phyloP scores from a whole-genome alignment of 2,797 vertebrate species.

The Clarias laeviceps region DNA sequence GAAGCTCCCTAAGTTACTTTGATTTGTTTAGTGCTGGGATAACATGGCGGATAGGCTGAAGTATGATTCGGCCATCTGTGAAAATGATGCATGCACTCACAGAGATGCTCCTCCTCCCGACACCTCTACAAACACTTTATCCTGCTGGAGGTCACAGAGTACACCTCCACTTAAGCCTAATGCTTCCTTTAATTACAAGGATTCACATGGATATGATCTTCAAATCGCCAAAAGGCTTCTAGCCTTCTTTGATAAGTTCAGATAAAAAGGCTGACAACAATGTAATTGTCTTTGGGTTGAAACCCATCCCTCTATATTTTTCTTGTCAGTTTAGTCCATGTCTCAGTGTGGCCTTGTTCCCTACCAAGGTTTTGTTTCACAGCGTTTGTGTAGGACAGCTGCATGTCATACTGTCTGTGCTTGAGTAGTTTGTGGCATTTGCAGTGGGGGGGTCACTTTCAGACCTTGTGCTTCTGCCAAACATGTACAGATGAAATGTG shows the following conservation, averaged over 20 bases:
- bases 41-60: too few relatives aligned
- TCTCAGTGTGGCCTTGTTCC: background rate
- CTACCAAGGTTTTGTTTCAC: background rate
- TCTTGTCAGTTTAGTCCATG: background rate
- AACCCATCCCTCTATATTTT: background rate
- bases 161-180: conserved; percentile 48
- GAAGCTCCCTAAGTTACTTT: too few relatives aligned
- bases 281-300: background rate
- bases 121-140: conserved; percentile 17
- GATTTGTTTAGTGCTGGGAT: too few relatives aligned
- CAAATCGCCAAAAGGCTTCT: conserved; percentile 24
- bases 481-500: conserved; percentile 26
- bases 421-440: conserved; percentile 31
- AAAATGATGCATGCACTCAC: too few relatives aligned
- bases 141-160: conserved; percentile 36
- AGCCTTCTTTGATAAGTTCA: conserved; percentile 25
- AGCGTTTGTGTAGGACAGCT: conserved; percentile 31
- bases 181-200: conserved; percentile 48
- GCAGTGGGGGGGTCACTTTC: conserved; percentile 24
- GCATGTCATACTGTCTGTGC: conserved; percentile 23
- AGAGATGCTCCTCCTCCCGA: too few relatives aligned
- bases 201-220: conserved; percentile 41
- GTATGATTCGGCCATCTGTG: too few relatives aligned
- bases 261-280: background rate
- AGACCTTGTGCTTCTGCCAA: conserved; percentile 19